Conservation (phyloP, 2,797 vertebrate species). For the Phalanger gymnotis region DNA sequence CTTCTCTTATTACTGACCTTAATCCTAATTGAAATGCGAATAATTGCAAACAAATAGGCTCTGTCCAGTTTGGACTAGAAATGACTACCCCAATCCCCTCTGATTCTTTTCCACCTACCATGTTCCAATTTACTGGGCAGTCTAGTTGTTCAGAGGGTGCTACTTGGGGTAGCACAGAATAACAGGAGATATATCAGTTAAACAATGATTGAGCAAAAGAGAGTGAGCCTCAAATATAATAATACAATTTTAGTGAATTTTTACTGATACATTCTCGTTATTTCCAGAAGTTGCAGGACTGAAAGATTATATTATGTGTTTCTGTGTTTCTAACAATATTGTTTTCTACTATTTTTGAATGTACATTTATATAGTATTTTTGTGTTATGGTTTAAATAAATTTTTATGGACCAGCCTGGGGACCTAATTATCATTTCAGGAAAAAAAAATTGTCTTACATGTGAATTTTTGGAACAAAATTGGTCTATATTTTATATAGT, state of each 20-base stretch:
- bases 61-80: background rate
- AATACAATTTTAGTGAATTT: background rate
- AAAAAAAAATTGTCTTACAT: background rate
- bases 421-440: background rate
- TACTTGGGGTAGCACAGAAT: too few relatives aligned
- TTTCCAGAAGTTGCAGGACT: background rate
- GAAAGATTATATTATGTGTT: background rate
- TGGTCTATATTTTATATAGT: background rate
- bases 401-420: background rate
- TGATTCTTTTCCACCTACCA: accelerated
- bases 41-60: background rate
- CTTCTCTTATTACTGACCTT: background rate
- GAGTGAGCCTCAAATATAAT: too few relatives aligned
- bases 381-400: background rate
- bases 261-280: background rate
- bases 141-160: background rate
- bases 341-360: background rate
- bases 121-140: background rate
- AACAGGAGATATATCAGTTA: background rate
- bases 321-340: background rate
- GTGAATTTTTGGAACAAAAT: background rate
- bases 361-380: background rate
- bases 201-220: too few relatives aligned
- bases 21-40: background rate
- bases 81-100: background rate